Evolutionary conservation across 2,888 invertebrate genomes (phyloP).

Genomic region (Emesis furor): DNA sequence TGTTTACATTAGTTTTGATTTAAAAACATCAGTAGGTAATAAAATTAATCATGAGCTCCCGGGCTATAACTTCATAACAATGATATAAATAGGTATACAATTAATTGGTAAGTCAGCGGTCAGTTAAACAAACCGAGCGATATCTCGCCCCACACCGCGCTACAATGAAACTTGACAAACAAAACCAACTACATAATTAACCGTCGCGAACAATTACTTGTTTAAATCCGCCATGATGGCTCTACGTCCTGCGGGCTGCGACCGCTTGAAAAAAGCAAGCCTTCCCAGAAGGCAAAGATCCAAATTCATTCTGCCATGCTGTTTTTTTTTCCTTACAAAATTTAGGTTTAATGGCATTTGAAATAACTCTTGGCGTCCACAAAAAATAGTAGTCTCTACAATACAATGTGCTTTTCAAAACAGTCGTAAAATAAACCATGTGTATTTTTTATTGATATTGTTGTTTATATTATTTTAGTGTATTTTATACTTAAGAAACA

Average conservation of each 20-base stretch:
- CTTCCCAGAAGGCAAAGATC: conserved; percentile 88
- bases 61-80: too few relatives aligned
- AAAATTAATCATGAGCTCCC: too few relatives aligned
- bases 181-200: conserved; percentile 87
- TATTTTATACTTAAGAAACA: too few relatives aligned
- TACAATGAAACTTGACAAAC: conserved; percentile 76
- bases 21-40: too few relatives aligned
- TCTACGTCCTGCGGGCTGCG: conserved; percentile 73
- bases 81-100: conserved; percentile 57
- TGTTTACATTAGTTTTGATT: too few relatives aligned
- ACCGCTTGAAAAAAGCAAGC: conserved; percentile 78
- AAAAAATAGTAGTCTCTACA: background rate
- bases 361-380: conserved; percentile 27
- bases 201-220: conserved; percentile 84
- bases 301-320: conserved; percentile 80
- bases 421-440: background rate
- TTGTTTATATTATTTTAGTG: too few relatives aligned
- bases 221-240: conserved; percentile 88
- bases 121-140: conserved; percentile 58
- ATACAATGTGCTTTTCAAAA: background rate
- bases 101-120: conserved; percentile 79
- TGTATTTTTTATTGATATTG: background rate
- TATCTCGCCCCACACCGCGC: conserved; percentile 54
- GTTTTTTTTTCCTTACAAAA: conserved; percentile 83
- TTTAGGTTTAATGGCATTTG: conserved; percentile 85